Conservation (phyloP, 2,888 invertebrate genomes). For the Hydrotaea diabolus region DNA sequence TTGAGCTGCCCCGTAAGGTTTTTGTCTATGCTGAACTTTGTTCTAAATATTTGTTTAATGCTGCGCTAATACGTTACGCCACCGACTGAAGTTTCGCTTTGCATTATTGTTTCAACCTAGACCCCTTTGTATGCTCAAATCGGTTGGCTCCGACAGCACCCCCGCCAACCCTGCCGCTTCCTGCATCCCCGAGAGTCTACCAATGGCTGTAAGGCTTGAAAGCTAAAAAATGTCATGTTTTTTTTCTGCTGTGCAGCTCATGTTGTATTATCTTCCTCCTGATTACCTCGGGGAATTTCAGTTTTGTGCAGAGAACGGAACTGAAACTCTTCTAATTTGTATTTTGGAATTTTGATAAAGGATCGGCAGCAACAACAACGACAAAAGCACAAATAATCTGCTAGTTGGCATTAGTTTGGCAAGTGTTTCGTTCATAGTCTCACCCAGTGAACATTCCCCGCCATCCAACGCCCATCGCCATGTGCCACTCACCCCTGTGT, state of each 20-base stretch:
- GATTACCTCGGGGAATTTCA: conserved; percentile 61
- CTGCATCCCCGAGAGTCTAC: conserved; percentile 35
- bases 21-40: conserved; percentile 68
- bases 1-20: conserved; percentile 61
- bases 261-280: conserved; percentile 62
- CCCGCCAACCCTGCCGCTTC: conserved; percentile 39
- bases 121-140: conserved; percentile 33
- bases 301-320: conserved; percentile 36
- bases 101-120: conserved; percentile 31
- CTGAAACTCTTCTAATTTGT: conserved; percentile 59
- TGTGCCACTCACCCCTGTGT: not conserved
- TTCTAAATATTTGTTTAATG: conserved; percentile 66
- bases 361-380: conserved; percentile 34
- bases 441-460: too few species aligned
- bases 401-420: conserved; percentile 37
- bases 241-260: conserved; percentile 36
- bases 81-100: conserved; percentile 11
- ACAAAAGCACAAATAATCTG: conserved; percentile 34
- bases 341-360: conserved; percentile 52
- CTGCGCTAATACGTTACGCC: conserved; percentile 61
- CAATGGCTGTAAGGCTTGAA: conserved; percentile 49
- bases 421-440: not conserved
- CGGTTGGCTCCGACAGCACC: conserved; percentile 31
- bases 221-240: conserved; percentile 64
- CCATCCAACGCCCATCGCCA: not conserved